phyloP scores from a whole-genome alignment of 2,888 invertebrate species.

The Tenthredo livida region DNA sequence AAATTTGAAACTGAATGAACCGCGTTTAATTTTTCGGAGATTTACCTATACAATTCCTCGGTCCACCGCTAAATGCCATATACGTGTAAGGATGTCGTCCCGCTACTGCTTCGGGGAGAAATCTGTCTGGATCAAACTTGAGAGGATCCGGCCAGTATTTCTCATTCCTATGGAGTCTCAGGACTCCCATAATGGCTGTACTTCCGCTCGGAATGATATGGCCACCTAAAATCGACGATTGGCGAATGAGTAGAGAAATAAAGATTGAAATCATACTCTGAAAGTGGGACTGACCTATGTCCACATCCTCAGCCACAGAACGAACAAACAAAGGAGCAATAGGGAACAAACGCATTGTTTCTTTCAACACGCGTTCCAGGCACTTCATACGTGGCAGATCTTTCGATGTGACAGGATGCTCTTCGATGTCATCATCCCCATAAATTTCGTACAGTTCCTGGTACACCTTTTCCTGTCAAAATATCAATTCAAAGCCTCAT shows the following conservation, averaged over 20 bases:
- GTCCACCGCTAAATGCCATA: constrained; percentile 66
- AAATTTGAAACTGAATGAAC: not conserved
- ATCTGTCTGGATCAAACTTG: constrained; percentile 68
- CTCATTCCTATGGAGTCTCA: constrained; percentile 61
- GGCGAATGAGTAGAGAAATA: not conserved
- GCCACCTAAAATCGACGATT: constrained; percentile 54
- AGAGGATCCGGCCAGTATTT: constrained; percentile 65
- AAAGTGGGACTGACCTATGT: constrained; percentile 77
- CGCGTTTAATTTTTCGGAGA: constrained; percentile 35
- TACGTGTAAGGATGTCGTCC: constrained; percentile 64
- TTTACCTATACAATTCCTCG: constrained; percentile 65
- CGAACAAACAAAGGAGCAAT: constrained; percentile 80
- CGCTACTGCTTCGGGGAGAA: constrained; percentile 64
- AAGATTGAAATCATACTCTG: not conserved
- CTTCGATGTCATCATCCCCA: constrained; percentile 73
- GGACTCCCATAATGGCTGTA: constrained; percentile 58
- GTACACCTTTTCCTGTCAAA: constrained; percentile 73
- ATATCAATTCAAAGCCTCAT: not conserved
- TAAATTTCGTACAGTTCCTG: constrained; percentile 79
- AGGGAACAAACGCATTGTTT: constrained; percentile 81
- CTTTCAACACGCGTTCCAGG: constrained; percentile 81
- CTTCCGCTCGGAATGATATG: constrained; percentile 62
- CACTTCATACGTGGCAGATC: constrained; percentile 81
- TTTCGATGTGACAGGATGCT: constrained; percentile 75
- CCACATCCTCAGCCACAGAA: constrained; percentile 77